Percentiles rank a stretch among this genome's conserved stretches.
phyloP scores from a whole-genome alignment of 2,797 vertebrate genomes.

The Gymnoscopelus microlampas region DNA sequence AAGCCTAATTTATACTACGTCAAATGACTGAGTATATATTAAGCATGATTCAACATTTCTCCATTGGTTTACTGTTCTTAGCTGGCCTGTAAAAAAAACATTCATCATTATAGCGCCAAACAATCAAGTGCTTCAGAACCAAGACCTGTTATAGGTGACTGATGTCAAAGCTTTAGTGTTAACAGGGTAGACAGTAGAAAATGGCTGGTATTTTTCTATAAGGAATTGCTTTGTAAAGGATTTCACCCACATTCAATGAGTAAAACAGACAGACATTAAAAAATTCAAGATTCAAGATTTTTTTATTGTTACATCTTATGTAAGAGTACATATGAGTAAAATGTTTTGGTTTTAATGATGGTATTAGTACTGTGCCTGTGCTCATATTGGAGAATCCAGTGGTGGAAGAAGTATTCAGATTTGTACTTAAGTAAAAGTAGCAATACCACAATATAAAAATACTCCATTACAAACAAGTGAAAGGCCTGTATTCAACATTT shows the following conservation, averaged over 20 bases:
- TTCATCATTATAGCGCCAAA: constrained; percentile 21
- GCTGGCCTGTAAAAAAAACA: constrained; percentile 9
- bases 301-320: too few relatives aligned
- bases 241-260: constrained; percentile 38
- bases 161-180: constrained; percentile 37
- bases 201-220: constrained; percentile 52
- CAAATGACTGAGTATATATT: too few relatives aligned
- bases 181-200: constrained; percentile 35
- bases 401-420: not conserved
- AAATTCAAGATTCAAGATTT: too few relatives aligned
- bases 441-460: too few relatives aligned
- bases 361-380: constrained; percentile 26
- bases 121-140: constrained; percentile 38
- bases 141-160: constrained; percentile 26
- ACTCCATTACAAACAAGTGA: too few relatives aligned
- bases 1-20: not conserved
- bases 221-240: constrained; percentile 44
- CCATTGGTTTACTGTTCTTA: constrained; percentile 9
- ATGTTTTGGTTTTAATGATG: constrained; percentile 12
- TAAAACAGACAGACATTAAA: constrained; percentile 18
- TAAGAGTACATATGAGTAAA: too few relatives aligned
- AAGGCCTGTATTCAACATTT: too few relatives aligned
- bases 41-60: not conserved
- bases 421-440: too few relatives aligned
- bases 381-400: not conserved